Evolutionary conservation across 2,797 vertebrate genomes (phyloP), one percentile per base, ranked within the genome.

Genomic region (Catostomus latipinnis): DNA sequence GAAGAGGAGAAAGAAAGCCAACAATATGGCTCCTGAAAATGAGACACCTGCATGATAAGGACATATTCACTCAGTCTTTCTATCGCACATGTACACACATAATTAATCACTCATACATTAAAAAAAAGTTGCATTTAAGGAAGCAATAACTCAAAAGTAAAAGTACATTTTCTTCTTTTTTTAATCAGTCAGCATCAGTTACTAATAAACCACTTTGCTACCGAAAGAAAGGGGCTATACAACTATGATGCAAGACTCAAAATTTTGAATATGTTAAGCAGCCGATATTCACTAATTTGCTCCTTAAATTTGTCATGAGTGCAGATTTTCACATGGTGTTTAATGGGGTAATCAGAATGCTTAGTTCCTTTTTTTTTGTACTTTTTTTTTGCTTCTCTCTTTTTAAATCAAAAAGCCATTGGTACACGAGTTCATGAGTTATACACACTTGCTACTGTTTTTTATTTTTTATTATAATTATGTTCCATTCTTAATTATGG

Each of bases 1-100:
- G 82, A 99, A 99, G 91, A 94, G 98, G 89, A 93, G 97, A 86
- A 97, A 97, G 94, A 98, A 97, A 89, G 95, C 95, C 2, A 94
- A 89, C 65, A 91, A 86, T 5, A 9, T 86, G 60, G 79, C 83
- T 13, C 65, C 76, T 0, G 87, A 91, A 62, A 83, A 89, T 0
- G 73, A 91, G 71, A 82, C 85, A 10, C 73, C 73, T 0, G 82
- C 86, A 82, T 84, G 13, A 87, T 94, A 91, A 93, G 81, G 83
- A 87, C 79, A 66, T 14, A 45, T 56, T 74, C 34, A 54, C 71
- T 34, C 34, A 34, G 34, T 57, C 11, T 76, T 58, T 57, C 65
- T 74, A 14, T 62, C 81, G 85, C 89, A 63, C 46, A 74, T 5
- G 50, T 53, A 53, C 69, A 71, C 54, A 58, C 58, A 69, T 56